phyloP scores from a whole-genome alignment of 2,113 vertebrate genomes.

The Cyanocitta stelleri region DNA sequence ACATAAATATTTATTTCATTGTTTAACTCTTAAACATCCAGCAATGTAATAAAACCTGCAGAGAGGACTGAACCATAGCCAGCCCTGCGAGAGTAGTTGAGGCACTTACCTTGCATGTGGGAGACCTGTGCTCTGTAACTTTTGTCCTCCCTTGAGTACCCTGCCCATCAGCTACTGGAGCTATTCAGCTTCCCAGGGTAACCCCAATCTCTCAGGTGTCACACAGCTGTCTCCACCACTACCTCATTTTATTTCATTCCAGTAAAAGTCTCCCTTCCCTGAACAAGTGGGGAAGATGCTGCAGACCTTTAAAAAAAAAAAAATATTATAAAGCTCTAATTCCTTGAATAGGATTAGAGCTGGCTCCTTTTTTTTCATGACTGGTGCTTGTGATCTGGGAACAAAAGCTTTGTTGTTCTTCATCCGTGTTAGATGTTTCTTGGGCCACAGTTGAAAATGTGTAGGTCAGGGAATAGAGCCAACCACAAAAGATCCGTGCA shows the following conservation, averaged over 20 bases:
- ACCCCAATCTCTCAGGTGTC: not conserved
- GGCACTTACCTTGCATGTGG: no score
- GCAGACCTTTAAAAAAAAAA: not conserved
- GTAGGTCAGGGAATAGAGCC: not conserved
- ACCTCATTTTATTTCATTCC: not conserved
- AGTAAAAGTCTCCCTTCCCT: not conserved
- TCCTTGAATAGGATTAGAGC: not conserved
- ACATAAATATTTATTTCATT: not conserved
- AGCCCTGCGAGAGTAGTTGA: not conserved
- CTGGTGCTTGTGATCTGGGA: not conserved
- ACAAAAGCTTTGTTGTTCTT: not conserved
- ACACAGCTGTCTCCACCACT: not conserved
- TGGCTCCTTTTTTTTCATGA: not conserved
- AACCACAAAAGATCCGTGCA: not conserved
- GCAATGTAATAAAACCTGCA: not conserved
- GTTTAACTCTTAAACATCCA: not conserved
- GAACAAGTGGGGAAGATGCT: not conserved
- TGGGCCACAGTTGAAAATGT: not conserved
- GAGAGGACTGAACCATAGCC: not conserved
- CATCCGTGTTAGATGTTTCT: not conserved
- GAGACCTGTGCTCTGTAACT: not conserved
- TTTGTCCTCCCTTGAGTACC: not conserved
- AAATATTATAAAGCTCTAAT: not conserved
- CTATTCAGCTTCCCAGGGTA: not conserved
- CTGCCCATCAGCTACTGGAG: not conserved